Conservation (phyloP, 2,888 invertebrate species). For the Mythimna vitellina region DNA sequence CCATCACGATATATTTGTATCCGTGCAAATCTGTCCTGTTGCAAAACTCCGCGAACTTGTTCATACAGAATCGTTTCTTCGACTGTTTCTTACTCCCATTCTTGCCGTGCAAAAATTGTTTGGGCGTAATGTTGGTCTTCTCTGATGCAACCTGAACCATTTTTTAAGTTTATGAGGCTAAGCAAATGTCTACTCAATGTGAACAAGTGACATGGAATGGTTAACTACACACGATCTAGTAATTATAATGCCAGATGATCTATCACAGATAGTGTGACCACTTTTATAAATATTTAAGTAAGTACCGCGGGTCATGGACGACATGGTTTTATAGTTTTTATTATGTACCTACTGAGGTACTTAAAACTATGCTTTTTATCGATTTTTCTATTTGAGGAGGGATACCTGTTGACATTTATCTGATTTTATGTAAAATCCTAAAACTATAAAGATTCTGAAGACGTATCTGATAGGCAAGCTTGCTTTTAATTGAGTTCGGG, state of each 20-base stretch:
- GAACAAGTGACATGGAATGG: conserved; percentile 67
- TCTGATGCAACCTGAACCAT: conserved; percentile 46
- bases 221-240: conserved; percentile 68
- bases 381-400: too few relatives aligned
- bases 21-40: conserved; percentile 93
- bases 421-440: too few relatives aligned
- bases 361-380: background rate
- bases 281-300: conserved; percentile 62
- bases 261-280: conserved; percentile 66
- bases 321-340: conserved; percentile 12
- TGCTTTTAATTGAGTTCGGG: too few relatives aligned
- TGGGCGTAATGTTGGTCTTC: conserved; percentile 26
- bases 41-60: conserved; percentile 91
- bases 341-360: background rate
- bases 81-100: conserved; percentile 55
- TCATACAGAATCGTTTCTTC: conserved; percentile 65
- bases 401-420: too few relatives aligned
- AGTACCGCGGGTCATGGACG: conserved; percentile 19
- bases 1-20: conserved; percentile 92
- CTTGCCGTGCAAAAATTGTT: background rate
- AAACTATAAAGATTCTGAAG: too few relatives aligned
- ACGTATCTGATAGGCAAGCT: too few relatives aligned
- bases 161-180: conserved; percentile 9
- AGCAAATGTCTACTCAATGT: conserved; percentile 47
- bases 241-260: conserved; percentile 81